Conservation (phyloP, 92 coral and sea anemone species). For the Palythoa grandiflora region DNA sequence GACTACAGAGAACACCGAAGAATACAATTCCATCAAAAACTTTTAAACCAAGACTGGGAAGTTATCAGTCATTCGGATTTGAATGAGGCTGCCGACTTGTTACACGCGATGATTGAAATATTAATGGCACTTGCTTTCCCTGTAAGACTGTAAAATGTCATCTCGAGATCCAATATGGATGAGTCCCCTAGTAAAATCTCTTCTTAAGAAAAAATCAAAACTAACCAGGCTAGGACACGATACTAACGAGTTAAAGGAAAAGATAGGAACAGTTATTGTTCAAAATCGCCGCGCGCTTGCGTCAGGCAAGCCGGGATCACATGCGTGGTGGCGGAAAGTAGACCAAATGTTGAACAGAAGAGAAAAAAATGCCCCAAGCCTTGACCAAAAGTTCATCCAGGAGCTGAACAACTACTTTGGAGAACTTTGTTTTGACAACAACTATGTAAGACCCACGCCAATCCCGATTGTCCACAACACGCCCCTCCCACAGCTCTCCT, state of each 20-base stretch:
- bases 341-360: constrained; percentile 47
- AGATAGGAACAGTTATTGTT: constrained; percentile 15
- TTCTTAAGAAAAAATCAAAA: constrained; percentile 33
- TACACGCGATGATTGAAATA: neutral
- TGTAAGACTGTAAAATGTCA: constrained; percentile 50
- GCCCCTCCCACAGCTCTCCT: constrained; percentile 52
- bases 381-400: constrained; percentile 2
- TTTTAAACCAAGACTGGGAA: too few relatives aligned
- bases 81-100: too few relatives aligned
- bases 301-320: neutral
- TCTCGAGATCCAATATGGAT: constrained; percentile 50
- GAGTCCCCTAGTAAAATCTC: constrained; percentile 23
- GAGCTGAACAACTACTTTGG: constrained; percentile 44
- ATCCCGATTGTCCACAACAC: constrained; percentile 37
- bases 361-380: neutral
- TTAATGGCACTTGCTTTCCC: constrained; percentile 50
- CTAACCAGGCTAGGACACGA: constrained; percentile 26
- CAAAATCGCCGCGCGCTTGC: neutral
- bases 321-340: constrained; percentile 62
- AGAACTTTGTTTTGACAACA: constrained; percentile 51
- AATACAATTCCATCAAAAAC: neutral
- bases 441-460: constrained; percentile 46
- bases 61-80: too few relatives aligned
- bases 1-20: neutral
- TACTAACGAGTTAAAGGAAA: constrained; percentile 18